A percentile compares a stretch with the other conserved stretches of the same genome.
Evolutionary conservation across 2,797 vertebrate species (phyloP).

Genomic region (Sylvilagus floridanus): DNA sequence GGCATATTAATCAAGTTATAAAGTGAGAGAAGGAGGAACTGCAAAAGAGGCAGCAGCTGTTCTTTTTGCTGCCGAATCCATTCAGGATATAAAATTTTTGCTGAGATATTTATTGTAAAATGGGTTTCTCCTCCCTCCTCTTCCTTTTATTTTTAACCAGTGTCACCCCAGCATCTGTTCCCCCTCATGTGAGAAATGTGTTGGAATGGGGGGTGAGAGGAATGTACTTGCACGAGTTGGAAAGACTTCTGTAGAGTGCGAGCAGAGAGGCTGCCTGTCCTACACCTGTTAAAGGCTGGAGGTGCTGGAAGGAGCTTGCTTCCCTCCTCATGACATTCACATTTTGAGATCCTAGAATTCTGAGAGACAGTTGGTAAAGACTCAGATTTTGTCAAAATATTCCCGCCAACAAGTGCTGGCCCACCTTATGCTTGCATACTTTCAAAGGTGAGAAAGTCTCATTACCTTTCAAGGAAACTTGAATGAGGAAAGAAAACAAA

Average conservation of each 20-base stretch:
- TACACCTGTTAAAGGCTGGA: constrained; percentile 30
- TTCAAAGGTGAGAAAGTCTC: constrained; percentile 11
- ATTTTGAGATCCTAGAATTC: constrained; percentile 40
- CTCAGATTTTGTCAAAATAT: not conserved
- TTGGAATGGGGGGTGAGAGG: constrained; percentile 64
- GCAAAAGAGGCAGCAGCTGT: constrained; percentile 86
- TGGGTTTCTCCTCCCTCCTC: constrained; percentile 53
- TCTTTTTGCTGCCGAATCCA: constrained; percentile 84
- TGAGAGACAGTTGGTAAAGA: constrained; percentile 37
- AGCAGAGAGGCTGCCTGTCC: not conserved
- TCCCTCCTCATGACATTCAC: not conserved
- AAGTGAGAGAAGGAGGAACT: constrained; percentile 59
- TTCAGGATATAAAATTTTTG: constrained; percentile 86
- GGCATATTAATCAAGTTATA: constrained; percentile 88
- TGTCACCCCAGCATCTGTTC: constrained; percentile 80
- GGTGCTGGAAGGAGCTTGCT: not conserved
- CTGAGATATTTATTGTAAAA: constrained; percentile 88
- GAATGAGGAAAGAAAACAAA: constrained; percentile 53
- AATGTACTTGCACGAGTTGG: constrained; percentile 15
- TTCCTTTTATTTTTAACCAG: constrained; percentile 82
- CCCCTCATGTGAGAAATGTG: constrained; percentile 77
- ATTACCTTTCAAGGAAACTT: not conserved
- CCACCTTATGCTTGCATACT: not conserved
- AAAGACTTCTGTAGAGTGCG: constrained; percentile 53
- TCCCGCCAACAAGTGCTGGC: not conserved